Evolutionary conservation across 2,113 vertebrate genomes (phyloP).

Genomic region (Struthio camelus): DNA sequence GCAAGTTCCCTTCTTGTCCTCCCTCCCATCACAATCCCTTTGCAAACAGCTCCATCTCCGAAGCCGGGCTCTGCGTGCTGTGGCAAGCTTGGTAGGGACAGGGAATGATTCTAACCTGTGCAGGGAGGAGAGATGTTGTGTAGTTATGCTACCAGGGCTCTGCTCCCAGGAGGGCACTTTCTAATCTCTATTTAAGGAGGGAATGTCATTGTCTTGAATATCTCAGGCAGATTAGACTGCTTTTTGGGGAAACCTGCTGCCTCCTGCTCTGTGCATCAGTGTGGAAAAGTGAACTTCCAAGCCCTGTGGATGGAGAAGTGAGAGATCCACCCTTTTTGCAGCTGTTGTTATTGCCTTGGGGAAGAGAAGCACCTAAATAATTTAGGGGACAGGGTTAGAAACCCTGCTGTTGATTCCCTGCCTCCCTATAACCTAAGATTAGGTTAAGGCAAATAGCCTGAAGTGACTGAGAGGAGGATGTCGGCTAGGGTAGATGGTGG

Average conservation of each 20-base stretch:
- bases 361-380: background rate
- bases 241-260: background rate
- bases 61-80: background rate
- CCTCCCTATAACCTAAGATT: no score
- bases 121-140: background rate
- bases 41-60: background rate
- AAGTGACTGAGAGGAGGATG: accelerated
- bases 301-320: background rate
- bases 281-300: background rate
- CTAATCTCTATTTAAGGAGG: background rate
- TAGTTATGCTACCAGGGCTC: background rate
- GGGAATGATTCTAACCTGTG: background rate
- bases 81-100: background rate
- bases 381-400: background rate
- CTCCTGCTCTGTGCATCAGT: background rate
- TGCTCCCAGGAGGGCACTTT: background rate
- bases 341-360: background rate
- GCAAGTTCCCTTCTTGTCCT: background rate
- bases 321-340: background rate
- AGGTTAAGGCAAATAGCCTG: background rate
- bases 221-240: background rate
- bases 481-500: accelerated
- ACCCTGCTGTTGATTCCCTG: background rate
- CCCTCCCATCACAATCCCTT: background rate
- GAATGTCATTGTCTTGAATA: background rate